phyloP scores from a whole-genome alignment of 2,888 invertebrate species.

The Pseudococcus viburni region DNA sequence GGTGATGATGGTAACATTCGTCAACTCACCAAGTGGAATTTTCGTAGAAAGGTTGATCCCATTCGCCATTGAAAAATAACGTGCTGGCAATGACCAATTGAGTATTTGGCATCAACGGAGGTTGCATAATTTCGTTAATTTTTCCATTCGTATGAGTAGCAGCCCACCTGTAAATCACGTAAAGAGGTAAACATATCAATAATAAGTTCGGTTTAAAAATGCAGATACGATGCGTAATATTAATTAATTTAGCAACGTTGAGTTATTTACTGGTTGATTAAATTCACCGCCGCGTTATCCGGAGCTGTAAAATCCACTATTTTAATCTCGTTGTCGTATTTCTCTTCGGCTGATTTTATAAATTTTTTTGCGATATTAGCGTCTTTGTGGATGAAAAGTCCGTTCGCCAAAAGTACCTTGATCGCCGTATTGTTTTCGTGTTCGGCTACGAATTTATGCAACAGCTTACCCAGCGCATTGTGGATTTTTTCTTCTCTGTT shows the following conservation, averaged over 20 bases:
- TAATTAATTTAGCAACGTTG: neutral
- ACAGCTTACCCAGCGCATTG: slow-evolving; percentile 65
- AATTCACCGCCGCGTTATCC: neutral
- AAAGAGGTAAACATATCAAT: neutral
- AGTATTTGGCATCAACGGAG: slow-evolving; percentile 75
- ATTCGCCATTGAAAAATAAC: slow-evolving; percentile 81
- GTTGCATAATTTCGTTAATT: slow-evolving; percentile 76
- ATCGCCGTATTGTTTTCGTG: slow-evolving; percentile 41
- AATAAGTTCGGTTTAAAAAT: neutral
- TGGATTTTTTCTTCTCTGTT: slow-evolving; percentile 59
- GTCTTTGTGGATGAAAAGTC: slow-evolving; percentile 68
- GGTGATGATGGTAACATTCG: neutral
- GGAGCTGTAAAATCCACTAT: slow-evolving; percentile 67
- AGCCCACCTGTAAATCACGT: slow-evolving; percentile 74
- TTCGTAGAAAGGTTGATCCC: slow-evolving; percentile 78
- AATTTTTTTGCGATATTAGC: slow-evolving; percentile 67
- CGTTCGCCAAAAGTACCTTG: slow-evolving; percentile 67
- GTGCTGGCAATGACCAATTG: slow-evolving; percentile 79
- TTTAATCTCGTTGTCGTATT: slow-evolving; percentile 68
- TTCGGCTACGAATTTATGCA: slow-evolving; percentile 64
- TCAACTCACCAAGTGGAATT: slow-evolving; percentile 73
- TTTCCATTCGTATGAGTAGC: slow-evolving; percentile 76
- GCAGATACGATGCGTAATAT: neutral
- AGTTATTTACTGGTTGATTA: slow-evolving; percentile 68
- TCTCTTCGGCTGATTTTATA: slow-evolving; percentile 65